Percentiles rank a stretch among this genome's conserved stretches.
These are phyloP conservation scores for Scelioninae gen. 1 DNA, from an alignment of 2,888 invertebrate species.

Conservation along the genomic window DNA sequence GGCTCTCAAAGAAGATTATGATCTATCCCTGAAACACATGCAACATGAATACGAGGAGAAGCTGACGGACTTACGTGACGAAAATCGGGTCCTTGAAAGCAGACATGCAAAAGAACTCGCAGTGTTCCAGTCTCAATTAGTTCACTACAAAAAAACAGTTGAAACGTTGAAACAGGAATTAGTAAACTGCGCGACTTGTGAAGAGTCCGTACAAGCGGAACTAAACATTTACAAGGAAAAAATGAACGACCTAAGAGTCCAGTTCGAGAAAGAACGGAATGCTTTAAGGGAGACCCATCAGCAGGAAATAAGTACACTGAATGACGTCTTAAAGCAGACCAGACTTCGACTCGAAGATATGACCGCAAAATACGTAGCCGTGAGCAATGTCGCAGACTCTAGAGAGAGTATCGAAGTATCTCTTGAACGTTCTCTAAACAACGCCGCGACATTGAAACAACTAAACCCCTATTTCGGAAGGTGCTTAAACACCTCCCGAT, in stretches of 20 bases:
- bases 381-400: conserved; percentile 79
- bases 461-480: conserved; percentile 79
- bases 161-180: conserved; percentile 80
- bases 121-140: conserved; percentile 79
- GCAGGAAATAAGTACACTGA: conserved; percentile 76
- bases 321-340: conserved; percentile 80
- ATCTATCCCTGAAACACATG: conserved; percentile 74
- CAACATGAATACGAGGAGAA: conserved; percentile 77
- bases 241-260: conserved; percentile 71
- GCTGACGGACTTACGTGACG: conserved; percentile 75
- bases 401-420: conserved; percentile 82
- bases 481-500: conserved; percentile 74
- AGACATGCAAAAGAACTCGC: conserved; percentile 81
- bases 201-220: conserved; percentile 75
- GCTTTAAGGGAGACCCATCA: conserved; percentile 75
- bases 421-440: conserved; percentile 80
- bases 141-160: conserved; percentile 79
- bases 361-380: conserved; percentile 80
- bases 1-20: conserved; percentile 75
- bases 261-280: conserved; percentile 71
- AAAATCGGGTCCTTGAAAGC: conserved; percentile 77
- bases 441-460: conserved; percentile 76
- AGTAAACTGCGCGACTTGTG: conserved; percentile 75
- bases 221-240: conserved; percentile 73
- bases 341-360: conserved; percentile 81